Evolutionary conservation across 2,888 invertebrate genomes (phyloP).

Genomic region (Uropetala carovei): DNA sequence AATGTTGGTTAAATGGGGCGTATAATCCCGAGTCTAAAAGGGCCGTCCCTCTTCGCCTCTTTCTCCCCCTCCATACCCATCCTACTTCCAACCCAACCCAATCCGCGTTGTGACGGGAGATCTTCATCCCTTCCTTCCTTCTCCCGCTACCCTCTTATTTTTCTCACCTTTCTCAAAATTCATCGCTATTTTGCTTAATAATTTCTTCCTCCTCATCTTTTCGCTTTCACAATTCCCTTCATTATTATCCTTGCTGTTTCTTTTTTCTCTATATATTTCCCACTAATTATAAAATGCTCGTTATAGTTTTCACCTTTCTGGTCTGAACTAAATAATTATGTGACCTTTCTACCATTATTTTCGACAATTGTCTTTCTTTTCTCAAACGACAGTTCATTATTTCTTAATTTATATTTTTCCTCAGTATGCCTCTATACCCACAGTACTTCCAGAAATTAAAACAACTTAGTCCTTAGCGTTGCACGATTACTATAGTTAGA

Average conservation of each 20-base stretch:
- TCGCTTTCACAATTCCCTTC: not conserved
- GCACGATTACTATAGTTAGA: too few species aligned
- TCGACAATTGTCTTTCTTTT: not conserved
- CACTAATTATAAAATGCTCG: not conserved
- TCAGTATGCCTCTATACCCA: too few species aligned
- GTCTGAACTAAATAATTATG: not conserved
- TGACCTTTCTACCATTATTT: not conserved
- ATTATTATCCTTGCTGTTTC: not conserved
- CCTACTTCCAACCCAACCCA: not conserved
- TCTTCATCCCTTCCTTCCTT: not conserved
- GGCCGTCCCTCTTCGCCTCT: not conserved
- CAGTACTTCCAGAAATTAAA: too few species aligned
- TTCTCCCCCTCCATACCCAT: not conserved
- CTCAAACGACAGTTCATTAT: not conserved
- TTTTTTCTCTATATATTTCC: not conserved
- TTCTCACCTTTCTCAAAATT: not conserved
- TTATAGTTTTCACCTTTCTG: not conserved
- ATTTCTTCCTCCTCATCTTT: not conserved
- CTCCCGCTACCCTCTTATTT: not conserved
- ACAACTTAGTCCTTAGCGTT: too few species aligned
- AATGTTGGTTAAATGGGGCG: conserved; percentile 64
- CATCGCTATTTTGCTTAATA: conserved; percentile 10
- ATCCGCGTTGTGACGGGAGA: not conserved
- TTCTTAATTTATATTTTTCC: not conserved
- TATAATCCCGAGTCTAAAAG: conserved; percentile 61